These are phyloP conservation scores for Entomyzon cyanotis DNA, from an alignment of 2,113 vertebrate genomes.

Conservation along the genomic window DNA sequence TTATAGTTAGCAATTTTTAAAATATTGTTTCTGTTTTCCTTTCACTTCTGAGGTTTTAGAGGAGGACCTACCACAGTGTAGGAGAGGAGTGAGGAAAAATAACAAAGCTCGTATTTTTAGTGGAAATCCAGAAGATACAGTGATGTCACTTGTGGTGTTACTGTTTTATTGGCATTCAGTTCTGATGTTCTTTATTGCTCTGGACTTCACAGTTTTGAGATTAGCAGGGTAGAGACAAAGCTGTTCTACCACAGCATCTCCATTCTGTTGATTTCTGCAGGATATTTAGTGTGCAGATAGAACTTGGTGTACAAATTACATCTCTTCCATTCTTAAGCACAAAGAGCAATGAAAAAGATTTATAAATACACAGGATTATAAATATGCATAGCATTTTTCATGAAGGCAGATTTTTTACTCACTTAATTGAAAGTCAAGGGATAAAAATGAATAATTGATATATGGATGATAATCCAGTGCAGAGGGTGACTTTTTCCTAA, in stretches of 20 bases:
- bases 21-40: background rate
- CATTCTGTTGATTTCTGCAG: background rate
- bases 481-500: background rate
- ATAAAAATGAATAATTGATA: conserved; percentile 14
- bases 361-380: background rate
- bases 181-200: background rate
- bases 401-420: background rate
- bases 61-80: background rate
- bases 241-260: background rate
- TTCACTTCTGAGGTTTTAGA: background rate
- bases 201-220: background rate
- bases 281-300: background rate
- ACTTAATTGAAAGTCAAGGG: background rate
- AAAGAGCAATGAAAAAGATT: background rate
- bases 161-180: background rate
- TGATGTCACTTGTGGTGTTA: background rate
- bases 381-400: background rate
- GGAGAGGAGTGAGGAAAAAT: background rate
- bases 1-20: background rate
- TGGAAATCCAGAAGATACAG: background rate
- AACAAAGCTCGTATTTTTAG: background rate
- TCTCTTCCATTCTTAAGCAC: background rate
- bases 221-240: background rate
- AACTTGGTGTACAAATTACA: background rate
- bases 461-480: background rate